phyloP scores from a whole-genome alignment of 2,888 invertebrate genomes.

The Alsophila aescularia region DNA sequence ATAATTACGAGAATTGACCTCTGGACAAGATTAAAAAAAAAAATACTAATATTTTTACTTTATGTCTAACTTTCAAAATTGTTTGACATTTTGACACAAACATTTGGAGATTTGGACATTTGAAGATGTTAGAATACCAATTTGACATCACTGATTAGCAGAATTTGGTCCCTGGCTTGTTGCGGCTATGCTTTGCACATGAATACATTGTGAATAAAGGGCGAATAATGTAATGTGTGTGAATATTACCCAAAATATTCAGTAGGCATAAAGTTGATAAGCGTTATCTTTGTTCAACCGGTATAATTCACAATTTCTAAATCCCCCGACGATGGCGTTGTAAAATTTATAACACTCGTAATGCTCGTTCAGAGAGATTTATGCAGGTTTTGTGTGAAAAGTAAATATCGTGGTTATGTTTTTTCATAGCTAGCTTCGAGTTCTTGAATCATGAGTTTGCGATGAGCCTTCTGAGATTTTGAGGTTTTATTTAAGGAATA shows the following conservation, averaged over 20 bases:
- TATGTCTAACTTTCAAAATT: no score
- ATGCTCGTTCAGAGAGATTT: slow-evolving; percentile 29
- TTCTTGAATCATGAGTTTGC: neutral
- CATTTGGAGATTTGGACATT: no score
- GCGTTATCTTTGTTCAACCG: slow-evolving; percentile 25
- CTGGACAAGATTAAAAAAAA: no score
- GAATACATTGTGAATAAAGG: neutral
- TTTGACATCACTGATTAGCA: no score
- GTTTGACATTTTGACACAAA: no score
- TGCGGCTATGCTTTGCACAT: no score
- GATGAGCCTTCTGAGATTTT: neutral
- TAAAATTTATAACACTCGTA: slow-evolving; percentile 35
- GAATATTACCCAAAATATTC: slow-evolving; percentile 15
- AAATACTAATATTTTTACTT: no score
- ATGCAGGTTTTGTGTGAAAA: slow-evolving; percentile 9
- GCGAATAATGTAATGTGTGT: no score
- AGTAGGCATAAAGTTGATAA: slow-evolving; percentile 26
- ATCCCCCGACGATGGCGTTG: slow-evolving; percentile 31
- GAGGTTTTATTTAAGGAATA: no score
- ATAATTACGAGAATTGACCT: no score
- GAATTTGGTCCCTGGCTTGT: no score
- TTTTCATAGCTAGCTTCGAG: neutral
- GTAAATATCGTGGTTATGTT: slow-evolving; percentile 2
- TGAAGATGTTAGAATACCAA: no score
- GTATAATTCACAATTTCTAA: slow-evolving; percentile 35